Base-by-base conservation (phyloP, 2,113 vertebrate species). In the Proterorhinus semilunaris region DNA sequence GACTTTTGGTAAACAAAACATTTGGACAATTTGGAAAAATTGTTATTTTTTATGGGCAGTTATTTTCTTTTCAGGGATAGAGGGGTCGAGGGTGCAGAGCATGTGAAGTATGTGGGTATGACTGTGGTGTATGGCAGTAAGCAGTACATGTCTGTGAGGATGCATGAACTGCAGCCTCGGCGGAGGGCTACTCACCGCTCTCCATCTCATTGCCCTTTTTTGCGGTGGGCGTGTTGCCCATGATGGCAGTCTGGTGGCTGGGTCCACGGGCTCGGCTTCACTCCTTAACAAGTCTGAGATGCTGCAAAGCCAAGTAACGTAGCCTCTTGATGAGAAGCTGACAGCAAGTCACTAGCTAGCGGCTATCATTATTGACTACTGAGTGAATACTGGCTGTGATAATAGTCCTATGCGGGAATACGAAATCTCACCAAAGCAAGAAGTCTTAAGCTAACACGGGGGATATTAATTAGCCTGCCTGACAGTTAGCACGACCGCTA, bases 171-270 rank as follows among this genome's bases (percentile, higher is more conserved):
- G 51, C 59, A 53, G 55, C n/a, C 59, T 48, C 7, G 7, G 66
- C 74, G 16, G 47, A 42, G 50, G 45, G 48, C 15, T 79, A 92
- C 94, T 94, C 82, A 95, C 94, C 95, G 51, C 95, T 96, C 88
- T 96, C 94, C 90, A 95, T 93, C 89, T 96, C 95, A 85, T 94
- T 95, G 91, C 94, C 94, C 90, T 95, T 96, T 93, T 95, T 96
- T 86, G 95, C 94, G 86, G 95, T 95, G 92, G 95, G 94, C 92
- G 95, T 94, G 95, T 96, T 96, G 92, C 95, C 95, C 95, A 96
- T 95, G 92, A 88, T 92, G 92, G 94, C 93, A 93, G 87, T 85
- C 90, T 89, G 90, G 82, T 84, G 79, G 81, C 85, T 74, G 83
- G 70, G 78, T 84, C 86, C 82, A 84, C 80, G 62, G 81, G 68